Evolutionary conservation across 2,888 invertebrate species (phyloP).

Genomic region (Noctua pronuba): DNA sequence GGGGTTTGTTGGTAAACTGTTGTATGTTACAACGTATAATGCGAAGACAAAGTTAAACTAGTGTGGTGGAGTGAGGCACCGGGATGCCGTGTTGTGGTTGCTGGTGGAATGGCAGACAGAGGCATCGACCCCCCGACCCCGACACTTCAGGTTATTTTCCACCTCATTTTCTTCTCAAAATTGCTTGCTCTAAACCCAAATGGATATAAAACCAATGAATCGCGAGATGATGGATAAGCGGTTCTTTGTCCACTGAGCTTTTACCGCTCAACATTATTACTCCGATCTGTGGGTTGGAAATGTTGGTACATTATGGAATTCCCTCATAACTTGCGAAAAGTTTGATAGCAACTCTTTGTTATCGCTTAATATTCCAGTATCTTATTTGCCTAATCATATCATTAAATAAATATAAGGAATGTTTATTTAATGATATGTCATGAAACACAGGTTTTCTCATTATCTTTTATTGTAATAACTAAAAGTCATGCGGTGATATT

Average conservation of each 20-base stretch:
- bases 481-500: slow-evolving; percentile 4
- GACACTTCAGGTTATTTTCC: slow-evolving; percentile 80
- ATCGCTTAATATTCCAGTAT: slow-evolving; percentile 34
- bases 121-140: slow-evolving; percentile 86
- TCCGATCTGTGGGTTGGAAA: slow-evolving; percentile 25
- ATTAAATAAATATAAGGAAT: slow-evolving; percentile 23
- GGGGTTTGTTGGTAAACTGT: slow-evolving; percentile 44
- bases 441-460: slow-evolving; percentile 8
- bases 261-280: slow-evolving; percentile 39
- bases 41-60: slow-evolving; percentile 52
- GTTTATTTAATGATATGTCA: too few species aligned
- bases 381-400: slow-evolving; percentile 41
- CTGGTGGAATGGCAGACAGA: slow-evolving; percentile 89
- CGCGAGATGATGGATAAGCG: slow-evolving; percentile 50
- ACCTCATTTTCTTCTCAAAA: slow-evolving; percentile 57
- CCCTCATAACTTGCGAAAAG: slow-evolving; percentile 29
- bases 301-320: slow-evolving; percentile 28
- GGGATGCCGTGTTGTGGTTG: slow-evolving; percentile 88
- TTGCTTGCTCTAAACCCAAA: slow-evolving; percentile 53
- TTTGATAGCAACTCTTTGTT: slow-evolving; percentile 26
- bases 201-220: slow-evolving; percentile 57
- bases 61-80: slow-evolving; percentile 63
- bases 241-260: slow-evolving; percentile 54
- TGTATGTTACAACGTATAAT: slow-evolving; percentile 42
- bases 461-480: slow-evolving; percentile 22